Evolutionary conservation across 1,140 invertebrate genomes (phyloP), one percentile per base, ranked within the genome.

Genomic region (Caerostris extrusa): DNA sequence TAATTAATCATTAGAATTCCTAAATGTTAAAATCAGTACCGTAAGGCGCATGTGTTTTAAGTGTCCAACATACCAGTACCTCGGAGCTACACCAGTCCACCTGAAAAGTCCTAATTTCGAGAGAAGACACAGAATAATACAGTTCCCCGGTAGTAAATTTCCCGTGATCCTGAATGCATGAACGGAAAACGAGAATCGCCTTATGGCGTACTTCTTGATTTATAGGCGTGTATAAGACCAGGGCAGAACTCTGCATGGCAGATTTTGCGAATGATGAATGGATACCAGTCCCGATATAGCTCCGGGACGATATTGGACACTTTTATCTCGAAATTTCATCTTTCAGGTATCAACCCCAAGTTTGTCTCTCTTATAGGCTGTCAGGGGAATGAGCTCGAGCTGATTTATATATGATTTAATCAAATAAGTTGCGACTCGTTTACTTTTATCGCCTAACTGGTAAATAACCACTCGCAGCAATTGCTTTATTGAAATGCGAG

Each of bases 291-390:
- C 8, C 50, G 85, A 87, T 90, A 57, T 55, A 90, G 86, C 83
- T 6, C 12, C 19, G 56, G 55, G 88, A 61, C 55, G 60, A 88
- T 88, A 19, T 17, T 67, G 14, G 67, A 90, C 77, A 90, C 88
- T 90, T 71, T 77, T 90, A 69, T 90, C 64, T 69, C 14, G 56
- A 77, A 77, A 90, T 90, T 90, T 90, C 88, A 90, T 90, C 67
- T 90, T 90, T 90, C 19, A 55, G n/a, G 61, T 60, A 88, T 88
- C 60, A 64, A 34, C n/a, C 64, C 8, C 19, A 55, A 77, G 17
- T 90, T 90, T 71, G 67, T 71, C 88, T 90, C 64, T 71, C 69
- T 90, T 71, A 88, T 3, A n/a, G n/a, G 86, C 86, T 88, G 86
- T 88, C 86, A 87, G 8, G 17, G 34, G 10, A 17, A 34, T 50